phyloP scores from a whole-genome alignment of 2,113 vertebrate species.

The Leucosticte australis region DNA sequence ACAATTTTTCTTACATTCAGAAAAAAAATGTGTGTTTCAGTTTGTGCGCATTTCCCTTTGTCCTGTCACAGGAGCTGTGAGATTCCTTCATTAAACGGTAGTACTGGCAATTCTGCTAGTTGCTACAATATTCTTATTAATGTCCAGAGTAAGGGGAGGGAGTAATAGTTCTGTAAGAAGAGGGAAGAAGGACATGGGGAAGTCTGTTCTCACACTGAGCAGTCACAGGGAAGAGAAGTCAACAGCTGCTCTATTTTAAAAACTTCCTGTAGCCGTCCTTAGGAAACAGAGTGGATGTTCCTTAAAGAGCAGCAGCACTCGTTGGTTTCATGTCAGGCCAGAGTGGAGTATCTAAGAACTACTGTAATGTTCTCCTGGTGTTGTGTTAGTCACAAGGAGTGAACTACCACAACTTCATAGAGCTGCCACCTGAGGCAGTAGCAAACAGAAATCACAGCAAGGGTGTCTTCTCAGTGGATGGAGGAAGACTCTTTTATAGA shows the following conservation, averaged over 20 bases:
- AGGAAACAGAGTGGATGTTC: not conserved
- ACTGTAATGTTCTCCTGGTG: not conserved
- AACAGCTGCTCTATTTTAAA: not conserved
- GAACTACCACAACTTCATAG: not conserved
- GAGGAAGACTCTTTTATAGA: not conserved
- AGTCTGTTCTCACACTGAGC: not conserved
- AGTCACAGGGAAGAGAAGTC: not conserved
- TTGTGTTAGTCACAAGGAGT: rapidly evolving
- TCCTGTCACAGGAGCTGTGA: not conserved
- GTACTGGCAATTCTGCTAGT: not conserved
- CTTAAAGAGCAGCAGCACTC: not conserved
- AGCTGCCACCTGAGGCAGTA: not conserved
- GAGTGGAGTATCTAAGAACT: not conserved
- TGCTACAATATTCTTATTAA: not conserved
- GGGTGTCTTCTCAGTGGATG: not conserved
- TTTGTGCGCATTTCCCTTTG: not conserved
- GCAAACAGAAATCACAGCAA: not conserved
- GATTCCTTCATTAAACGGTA: not conserved
- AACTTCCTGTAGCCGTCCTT: not conserved
- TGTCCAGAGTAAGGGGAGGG: not conserved
- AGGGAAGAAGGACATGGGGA: not conserved
- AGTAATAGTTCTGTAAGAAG: not conserved
- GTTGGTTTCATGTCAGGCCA: not conserved
- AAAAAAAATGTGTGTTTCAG: rapidly evolving
- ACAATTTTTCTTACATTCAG: not conserved